These are phyloP conservation scores for Callitettix versicolor DNA, from an alignment of 1,140 invertebrate species.

Conservation along the genomic window DNA sequence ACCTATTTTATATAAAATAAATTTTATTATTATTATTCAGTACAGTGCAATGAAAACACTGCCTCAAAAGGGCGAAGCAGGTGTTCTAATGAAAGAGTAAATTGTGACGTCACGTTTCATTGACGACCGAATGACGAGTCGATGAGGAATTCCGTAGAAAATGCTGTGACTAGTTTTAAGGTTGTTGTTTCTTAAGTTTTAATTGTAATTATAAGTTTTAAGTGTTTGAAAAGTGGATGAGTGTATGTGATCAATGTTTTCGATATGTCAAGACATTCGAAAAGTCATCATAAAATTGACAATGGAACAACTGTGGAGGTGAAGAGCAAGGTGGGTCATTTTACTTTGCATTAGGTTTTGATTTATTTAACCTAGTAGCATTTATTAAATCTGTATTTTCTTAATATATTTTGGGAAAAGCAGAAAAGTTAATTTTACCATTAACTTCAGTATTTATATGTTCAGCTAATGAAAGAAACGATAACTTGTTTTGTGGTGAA, in stretches of 20 bases:
- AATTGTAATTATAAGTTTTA: neutral
- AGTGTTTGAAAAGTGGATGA: neutral
- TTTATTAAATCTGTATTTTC: neutral
- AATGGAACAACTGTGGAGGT: slow-evolving; percentile 19
- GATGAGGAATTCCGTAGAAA: slow-evolving; percentile 2
- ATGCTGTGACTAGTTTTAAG: slow-evolving; percentile 7
- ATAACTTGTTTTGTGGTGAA: neutral
- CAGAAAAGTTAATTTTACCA: no score
- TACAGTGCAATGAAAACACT: no score
- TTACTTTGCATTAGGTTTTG: neutral
- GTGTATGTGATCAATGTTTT: slow-evolving; percentile 2
- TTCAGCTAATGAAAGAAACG: neutral
- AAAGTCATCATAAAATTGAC: slow-evolving; percentile 18
- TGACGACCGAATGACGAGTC: slow-evolving; percentile 7
- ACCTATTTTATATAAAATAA: no score
- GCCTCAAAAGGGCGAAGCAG: no score
- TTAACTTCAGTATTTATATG: no score
- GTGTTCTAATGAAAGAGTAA: no score
- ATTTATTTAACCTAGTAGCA: neutral
- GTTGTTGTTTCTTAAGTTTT: slow-evolving; percentile 5
- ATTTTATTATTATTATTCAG: no score
- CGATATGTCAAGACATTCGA: slow-evolving; percentile 23
- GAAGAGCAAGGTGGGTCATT: slow-evolving; percentile 21
- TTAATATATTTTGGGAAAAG: no score
- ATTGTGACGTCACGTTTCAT: slow-evolving; percentile 10